These are phyloP conservation scores for Ceyx melanurus DNA, from an alignment of 2,113 vertebrate genomes.

Conservation along the genomic window DNA sequence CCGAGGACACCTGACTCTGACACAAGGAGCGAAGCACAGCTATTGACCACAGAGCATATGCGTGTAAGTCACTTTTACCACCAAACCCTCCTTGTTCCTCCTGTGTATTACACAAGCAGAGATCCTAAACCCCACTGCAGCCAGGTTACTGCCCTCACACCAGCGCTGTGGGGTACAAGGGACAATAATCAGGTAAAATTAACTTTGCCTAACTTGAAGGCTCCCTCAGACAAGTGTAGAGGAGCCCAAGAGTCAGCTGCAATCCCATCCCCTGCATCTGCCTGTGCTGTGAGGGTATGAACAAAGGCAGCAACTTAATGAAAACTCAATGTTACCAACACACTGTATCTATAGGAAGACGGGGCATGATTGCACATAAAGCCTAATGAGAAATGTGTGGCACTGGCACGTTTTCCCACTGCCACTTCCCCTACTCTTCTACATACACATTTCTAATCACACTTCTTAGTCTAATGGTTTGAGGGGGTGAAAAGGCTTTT, in stretches of 20 bases:
- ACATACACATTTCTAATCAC: neutral
- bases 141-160: neutral
- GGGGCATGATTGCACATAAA: neutral
- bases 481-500: neutral
- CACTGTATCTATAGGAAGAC: neutral
- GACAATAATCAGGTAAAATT: neutral
- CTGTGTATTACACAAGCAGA: fast-evolving
- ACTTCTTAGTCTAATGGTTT: neutral
- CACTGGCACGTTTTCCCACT: neutral
- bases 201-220: neutral
- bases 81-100: neutral
- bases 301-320: neutral
- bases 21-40: neutral
- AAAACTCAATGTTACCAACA: neutral
- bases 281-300: neutral
- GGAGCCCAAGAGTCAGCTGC: neutral
- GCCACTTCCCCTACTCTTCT: neutral
- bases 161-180: neutral
- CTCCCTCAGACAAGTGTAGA: neutral
- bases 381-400: neutral
- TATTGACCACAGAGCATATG: neutral
- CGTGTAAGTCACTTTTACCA: neutral
- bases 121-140: neutral
- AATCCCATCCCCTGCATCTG: neutral
- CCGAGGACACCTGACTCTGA: neutral